These are phyloP conservation scores for Cylloceria caligata DNA, from an alignment of 2,888 invertebrate species.

Conservation along the genomic window DNA sequence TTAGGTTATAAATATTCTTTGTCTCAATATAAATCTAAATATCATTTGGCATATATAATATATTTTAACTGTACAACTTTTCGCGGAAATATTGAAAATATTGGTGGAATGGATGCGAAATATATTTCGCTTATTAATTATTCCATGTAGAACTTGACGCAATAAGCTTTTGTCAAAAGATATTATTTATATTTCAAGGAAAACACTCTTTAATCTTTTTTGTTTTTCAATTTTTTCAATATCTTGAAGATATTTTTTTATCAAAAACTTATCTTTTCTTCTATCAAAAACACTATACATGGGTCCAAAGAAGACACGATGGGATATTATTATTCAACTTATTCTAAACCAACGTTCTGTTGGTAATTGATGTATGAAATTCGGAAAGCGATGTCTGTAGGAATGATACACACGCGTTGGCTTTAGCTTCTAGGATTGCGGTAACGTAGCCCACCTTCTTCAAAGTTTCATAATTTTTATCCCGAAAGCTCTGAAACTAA, in stretches of 20 bases:
- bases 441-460: slow-evolving; percentile 76
- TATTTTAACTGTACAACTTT: not conserved
- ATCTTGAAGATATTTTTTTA: not conserved
- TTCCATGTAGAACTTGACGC: no score
- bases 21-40: not conserved
- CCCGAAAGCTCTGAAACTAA: slow-evolving; percentile 78
- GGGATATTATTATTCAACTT: not conserved
- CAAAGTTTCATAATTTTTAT: slow-evolving; percentile 75
- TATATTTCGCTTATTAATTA: no score
- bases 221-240: not conserved
- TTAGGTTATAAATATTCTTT: not conserved
- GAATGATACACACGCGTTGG: slow-evolving; percentile 76
- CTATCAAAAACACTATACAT: not conserved
- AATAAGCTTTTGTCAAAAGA: no score
- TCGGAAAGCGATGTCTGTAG: slow-evolving; percentile 73
- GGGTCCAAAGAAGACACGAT: not conserved
- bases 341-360: slow-evolving; percentile 41
- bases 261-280: not conserved
- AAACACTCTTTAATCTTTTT: not conserved
- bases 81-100: not conserved
- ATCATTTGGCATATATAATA: not conserved
- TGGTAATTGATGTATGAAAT: slow-evolving; percentile 68
- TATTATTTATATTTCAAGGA: no score
- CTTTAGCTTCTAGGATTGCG: slow-evolving; percentile 77
- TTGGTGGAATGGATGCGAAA: no score